Evolutionary conservation across 2,888 invertebrate species (phyloP).

Genomic region (Blera fallax): DNA sequence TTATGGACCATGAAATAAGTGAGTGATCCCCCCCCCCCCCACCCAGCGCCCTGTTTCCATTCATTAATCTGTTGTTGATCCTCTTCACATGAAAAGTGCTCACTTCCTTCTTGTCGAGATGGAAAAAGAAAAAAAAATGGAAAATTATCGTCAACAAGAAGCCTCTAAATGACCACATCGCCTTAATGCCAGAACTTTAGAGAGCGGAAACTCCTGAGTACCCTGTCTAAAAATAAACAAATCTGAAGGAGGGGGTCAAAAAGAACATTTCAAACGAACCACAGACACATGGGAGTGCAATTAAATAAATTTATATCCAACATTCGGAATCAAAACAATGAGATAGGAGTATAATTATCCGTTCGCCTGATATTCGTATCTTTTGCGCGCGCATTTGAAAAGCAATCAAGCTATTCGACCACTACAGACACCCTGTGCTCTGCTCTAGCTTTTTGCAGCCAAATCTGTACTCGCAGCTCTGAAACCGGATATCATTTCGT

Average conservation of each 20-base stretch:
- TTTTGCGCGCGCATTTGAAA: neutral
- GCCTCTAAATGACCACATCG: neutral
- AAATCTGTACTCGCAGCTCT: neutral
- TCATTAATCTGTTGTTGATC: neutral
- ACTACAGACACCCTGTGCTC: no score
- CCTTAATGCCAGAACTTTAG: neutral
- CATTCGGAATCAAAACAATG: slow-evolving; percentile 10
- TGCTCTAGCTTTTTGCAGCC: no score
- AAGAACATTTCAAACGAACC: slow-evolving; percentile 6
- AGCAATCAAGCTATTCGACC: neutral
- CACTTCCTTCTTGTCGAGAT: neutral
- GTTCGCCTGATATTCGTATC: neutral
- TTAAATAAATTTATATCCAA: slow-evolving; percentile 2
- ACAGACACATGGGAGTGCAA: neutral
- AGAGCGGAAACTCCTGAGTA: neutral
- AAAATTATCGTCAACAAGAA: neutral
- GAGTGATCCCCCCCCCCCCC: neutral
- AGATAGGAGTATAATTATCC: neutral
- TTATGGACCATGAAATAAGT: slow-evolving; percentile 3
- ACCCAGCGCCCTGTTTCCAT: neutral
- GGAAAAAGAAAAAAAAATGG: no score
- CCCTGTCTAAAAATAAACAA: neutral
- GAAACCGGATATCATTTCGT: slow-evolving; percentile 19
- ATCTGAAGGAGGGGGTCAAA: neutral
- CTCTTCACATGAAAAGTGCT: neutral